Evolutionary conservation across 2,797 vertebrate species (phyloP).

Genomic region (Chrosomus eos): DNA sequence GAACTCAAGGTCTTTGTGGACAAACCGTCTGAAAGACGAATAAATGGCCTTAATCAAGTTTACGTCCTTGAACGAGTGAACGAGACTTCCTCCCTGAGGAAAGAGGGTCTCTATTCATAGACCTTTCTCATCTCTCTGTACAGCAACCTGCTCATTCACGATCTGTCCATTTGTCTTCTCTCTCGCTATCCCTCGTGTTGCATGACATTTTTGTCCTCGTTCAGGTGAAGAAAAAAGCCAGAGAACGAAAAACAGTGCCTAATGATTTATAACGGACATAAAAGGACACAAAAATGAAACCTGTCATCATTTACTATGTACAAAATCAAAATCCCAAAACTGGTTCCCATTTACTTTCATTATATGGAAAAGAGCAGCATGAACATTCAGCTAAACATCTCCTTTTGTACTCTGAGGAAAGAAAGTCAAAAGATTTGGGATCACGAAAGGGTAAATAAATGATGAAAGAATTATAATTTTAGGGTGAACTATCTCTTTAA

Average conservation of each 20-base stretch:
- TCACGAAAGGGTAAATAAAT: neutral
- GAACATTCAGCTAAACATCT: neutral
- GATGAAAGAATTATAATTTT: conserved; percentile 10
- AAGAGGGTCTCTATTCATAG: conserved; percentile 49
- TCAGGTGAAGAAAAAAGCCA: neutral
- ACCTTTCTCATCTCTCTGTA: conserved; percentile 25
- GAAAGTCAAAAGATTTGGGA: neutral
- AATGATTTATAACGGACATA: neutral
- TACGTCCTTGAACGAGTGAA: conserved; percentile 57
- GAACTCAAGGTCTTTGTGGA: conserved; percentile 24
- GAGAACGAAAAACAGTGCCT: neutral
- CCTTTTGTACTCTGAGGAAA: neutral
- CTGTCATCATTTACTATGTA: neutral
- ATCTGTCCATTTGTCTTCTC: conserved; percentile 20
- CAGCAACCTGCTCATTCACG: conserved; percentile 10
- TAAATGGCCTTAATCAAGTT: conserved; percentile 50
- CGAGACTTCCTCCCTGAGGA: conserved; percentile 45
- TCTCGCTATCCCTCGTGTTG: neutral
- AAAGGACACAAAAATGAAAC: neutral
- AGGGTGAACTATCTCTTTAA: conserved; percentile 14
- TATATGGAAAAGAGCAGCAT: neutral
- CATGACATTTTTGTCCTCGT: conserved; percentile 31
- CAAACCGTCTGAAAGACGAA: conserved; percentile 18
- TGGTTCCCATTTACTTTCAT: neutral
- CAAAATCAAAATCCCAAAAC: neutral